Percentiles rank a stretch among this genome's conserved stretches.
Conservation (phyloP, 2,113 vertebrate genomes). For the Pyxicephalus adspersus region DNA sequence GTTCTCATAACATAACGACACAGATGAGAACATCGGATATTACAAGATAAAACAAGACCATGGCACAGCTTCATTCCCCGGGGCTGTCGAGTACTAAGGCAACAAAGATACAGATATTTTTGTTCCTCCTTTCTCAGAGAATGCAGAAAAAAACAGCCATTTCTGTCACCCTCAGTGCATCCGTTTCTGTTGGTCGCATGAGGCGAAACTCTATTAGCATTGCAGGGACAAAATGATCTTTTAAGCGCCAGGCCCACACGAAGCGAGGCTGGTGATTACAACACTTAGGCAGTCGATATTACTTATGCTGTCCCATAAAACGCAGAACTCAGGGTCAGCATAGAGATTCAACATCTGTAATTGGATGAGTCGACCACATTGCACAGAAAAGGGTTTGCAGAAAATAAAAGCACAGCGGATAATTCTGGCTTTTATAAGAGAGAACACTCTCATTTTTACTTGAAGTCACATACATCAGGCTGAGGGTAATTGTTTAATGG, state of each 20-base stretch:
- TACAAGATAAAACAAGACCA: background rate
- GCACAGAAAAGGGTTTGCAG: background rate
- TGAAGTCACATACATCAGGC: background rate
- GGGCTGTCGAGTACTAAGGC: background rate
- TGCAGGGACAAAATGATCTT: background rate
- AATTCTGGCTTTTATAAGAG: background rate
- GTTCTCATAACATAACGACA: background rate
- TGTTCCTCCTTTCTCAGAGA: background rate
- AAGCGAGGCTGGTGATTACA: background rate
- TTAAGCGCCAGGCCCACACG: background rate
- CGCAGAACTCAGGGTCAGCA: background rate
- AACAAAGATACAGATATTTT: slow-evolving; percentile 1
- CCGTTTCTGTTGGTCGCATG: background rate
- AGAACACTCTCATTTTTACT: background rate
- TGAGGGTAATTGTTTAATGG: no score
- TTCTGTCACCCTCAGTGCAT: slow-evolving; percentile 27
- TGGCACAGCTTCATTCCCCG: background rate
- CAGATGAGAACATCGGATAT: background rate
- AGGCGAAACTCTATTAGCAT: slow-evolving; percentile 27
- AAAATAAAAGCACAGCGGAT: background rate
- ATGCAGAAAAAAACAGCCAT: background rate
- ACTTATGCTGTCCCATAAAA: background rate
- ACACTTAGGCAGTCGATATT: background rate
- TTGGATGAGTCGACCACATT: background rate
- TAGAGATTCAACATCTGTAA: background rate